Evolutionary conservation across 2,888 invertebrate genomes (phyloP).

Genomic region (Spilarctia lutea): DNA sequence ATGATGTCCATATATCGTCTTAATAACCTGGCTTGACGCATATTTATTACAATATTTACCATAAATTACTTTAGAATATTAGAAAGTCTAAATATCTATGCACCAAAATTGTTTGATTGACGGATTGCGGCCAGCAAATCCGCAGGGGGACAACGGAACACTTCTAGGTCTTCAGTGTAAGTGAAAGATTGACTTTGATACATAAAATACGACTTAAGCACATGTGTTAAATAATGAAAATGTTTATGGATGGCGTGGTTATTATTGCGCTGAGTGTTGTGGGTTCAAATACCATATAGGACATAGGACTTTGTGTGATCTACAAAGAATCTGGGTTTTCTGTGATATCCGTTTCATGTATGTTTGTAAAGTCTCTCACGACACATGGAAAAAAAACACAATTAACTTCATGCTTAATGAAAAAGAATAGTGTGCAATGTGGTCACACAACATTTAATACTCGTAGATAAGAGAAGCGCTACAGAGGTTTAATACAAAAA

Average conservation of each 20-base stretch:
- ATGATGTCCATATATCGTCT: neutral
- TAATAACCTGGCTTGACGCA: neutral
- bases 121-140: slow-evolving; percentile 28
- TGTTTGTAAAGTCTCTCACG: no score
- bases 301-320: no score
- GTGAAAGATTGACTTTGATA: slow-evolving; percentile 22
- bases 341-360: no score
- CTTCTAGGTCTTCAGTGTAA: slow-evolving; percentile 23
- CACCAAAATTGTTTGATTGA: slow-evolving; percentile 26
- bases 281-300: no score
- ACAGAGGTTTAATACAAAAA: neutral
- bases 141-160: slow-evolving; percentile 21
- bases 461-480: neutral
- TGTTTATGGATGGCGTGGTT: no score
- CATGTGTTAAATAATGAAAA: slow-evolving; percentile 12
- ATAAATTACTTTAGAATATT: neutral
- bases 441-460: neutral
- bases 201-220: neutral
- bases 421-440: neutral
- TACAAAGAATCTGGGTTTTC: no score
- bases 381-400: neutral
- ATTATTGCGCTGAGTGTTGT: no score
- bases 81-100: slow-evolving; percentile 10
- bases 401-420: neutral
- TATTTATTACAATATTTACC: neutral